phyloP scores from a whole-genome alignment of 2,113 vertebrate genomes.

The Mobula hypostoma region DNA sequence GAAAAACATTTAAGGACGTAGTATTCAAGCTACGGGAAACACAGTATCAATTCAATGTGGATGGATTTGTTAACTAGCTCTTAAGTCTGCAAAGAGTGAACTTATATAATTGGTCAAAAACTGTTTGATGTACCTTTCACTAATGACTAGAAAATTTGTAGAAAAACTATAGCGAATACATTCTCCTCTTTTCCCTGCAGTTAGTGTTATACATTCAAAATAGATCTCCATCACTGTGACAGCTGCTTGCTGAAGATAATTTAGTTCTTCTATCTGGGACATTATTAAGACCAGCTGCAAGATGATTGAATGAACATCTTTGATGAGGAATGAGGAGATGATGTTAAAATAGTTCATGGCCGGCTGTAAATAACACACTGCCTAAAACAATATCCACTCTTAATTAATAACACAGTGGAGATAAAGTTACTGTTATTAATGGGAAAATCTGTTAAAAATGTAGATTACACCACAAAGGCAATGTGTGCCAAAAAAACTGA shows the following conservation, averaged over 20 bases:
- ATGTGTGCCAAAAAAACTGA: background rate
- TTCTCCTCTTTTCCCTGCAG: background rate
- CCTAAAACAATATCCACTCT: background rate
- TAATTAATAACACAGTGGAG: conserved; percentile 21
- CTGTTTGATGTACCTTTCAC: background rate
- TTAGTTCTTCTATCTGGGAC: background rate
- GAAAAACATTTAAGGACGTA: background rate
- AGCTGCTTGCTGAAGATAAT: conserved; percentile 6
- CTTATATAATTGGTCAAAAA: background rate
- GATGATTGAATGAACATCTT: background rate
- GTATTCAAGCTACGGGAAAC: background rate
- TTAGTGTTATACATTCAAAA: background rate
- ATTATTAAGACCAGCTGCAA: conserved; percentile 30
- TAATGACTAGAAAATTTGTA: background rate
- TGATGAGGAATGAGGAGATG: background rate
- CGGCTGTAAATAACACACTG: conserved; percentile 7
- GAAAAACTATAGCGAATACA: background rate
- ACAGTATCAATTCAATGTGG: background rate
- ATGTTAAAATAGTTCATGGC: conserved; percentile 10
- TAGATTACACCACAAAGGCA: conserved; percentile 2
- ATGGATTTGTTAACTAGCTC: background rate
- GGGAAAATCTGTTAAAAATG: conserved; percentile 25
- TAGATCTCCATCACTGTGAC: background rate
- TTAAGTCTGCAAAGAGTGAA: background rate
- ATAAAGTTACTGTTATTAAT: conserved; percentile 13